Base-by-base conservation (phyloP, 2,888 invertebrate species). In the Noctuana brunneofusca region DNA sequence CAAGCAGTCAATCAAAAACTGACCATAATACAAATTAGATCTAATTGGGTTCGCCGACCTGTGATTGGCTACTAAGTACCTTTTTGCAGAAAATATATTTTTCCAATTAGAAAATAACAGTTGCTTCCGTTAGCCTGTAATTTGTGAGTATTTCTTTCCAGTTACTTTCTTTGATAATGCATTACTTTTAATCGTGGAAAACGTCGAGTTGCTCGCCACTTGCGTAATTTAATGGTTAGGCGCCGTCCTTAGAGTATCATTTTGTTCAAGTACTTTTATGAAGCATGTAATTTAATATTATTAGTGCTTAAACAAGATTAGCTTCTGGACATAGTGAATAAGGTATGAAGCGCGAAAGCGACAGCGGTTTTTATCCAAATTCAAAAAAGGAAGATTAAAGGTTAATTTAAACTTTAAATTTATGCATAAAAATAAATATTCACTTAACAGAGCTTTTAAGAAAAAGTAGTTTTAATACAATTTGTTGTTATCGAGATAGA, bases 61-160 rank as follows among this genome's bases (percentile, higher is more conserved):
- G 48, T 49, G 53, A 62, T 62, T 62, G 54, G 35, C 38, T 50
- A 32, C 58, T 50, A 41, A 35, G 27, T 62, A 65, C 65, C 77
- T 68, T 72, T 71, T 77, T 78, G 78, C 68, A 64, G 49, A 49
- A 62, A 69, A 69, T 74, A 69, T 71, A 56, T 75, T 79, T 74
- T 78, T 77, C 72, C 80, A 82, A 84, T 86, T 83, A 84, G 75
- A 70, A 64, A 72, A 69, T 69, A 68, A 64, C 62, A 65, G 68
- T 69, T 71, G 69, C 64, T 66, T 63, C 65, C 63, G 62, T 66
- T n/a, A 70, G 70, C 69, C 77, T 83, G 76, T 84, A 83, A 87
- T 87, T 83, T 82, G 48, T 32, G 41, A 74, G 73, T 73, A 74
- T 80, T 84, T 68, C 62, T 49, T 65, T 67, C 66, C 62, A 66